Evolutionary conservation across 1,140 invertebrate genomes (phyloP).

Genomic region (Heliconius eleuchia): DNA sequence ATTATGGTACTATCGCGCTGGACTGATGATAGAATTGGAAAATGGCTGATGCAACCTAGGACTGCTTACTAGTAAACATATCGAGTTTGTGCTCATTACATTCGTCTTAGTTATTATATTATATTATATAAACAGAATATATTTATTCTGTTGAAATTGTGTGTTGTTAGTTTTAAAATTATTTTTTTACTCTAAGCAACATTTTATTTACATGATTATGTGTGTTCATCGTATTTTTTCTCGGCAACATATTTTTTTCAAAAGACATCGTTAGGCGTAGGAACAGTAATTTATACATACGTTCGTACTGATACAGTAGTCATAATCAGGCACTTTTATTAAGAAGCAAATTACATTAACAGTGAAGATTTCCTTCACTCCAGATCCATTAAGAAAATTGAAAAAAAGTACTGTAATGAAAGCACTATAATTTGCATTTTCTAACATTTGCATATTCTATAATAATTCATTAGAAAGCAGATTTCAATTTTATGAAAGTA

Average conservation of each 20-base stretch:
- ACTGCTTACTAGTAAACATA: too few relatives aligned
- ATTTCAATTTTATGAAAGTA: neutral
- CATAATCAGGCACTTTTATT: neutral
- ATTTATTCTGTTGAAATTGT: too few relatives aligned
- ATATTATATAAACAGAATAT: too few relatives aligned
- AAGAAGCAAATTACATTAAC: neutral
- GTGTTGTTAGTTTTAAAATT: too few relatives aligned
- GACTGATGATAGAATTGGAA: too few relatives aligned
- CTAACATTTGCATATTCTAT: neutral
- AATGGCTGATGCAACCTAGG: too few relatives aligned
- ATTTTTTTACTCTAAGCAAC: too few relatives aligned
- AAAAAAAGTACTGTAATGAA: neutral
- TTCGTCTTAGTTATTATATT: too few relatives aligned
- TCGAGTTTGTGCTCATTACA: too few relatives aligned
- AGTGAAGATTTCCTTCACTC: neutral
- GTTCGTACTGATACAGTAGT: neutral
- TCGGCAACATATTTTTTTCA: neutral
- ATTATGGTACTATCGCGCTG: too few relatives aligned
- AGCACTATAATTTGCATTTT: neutral
- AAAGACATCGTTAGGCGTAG: slow-evolving; percentile 1
- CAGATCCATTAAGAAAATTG: neutral
- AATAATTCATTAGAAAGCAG: neutral
- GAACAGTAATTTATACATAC: neutral
- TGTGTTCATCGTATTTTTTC: neutral
- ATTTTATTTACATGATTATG: neutral